A percentile compares a stretch with the other conserved stretches of the same genome.
Evolutionary conservation across 2,113 vertebrate genomes (phyloP).

Genomic region (Gallinago paraguaiae): DNA sequence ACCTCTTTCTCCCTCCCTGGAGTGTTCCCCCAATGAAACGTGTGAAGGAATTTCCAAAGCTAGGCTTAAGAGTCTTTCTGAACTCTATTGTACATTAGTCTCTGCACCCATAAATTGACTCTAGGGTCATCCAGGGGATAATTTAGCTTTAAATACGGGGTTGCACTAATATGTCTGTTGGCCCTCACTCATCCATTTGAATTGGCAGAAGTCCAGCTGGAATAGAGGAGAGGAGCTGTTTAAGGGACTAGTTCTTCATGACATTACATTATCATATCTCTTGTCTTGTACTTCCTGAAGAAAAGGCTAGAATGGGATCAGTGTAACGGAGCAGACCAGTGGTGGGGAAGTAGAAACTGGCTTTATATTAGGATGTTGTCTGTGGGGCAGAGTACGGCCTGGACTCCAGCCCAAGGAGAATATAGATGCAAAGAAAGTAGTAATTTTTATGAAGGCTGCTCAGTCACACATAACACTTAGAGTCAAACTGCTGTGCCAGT

Average conservation of each 20-base stretch:
- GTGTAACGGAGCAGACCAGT: neutral
- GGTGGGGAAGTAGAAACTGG: neutral
- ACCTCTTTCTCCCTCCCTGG: accelerated
- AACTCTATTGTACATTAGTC: conserved; percentile 4
- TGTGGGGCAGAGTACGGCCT: neutral
- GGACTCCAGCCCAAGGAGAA: neutral
- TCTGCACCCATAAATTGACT: conserved; percentile 54
- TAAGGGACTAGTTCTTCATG: neutral
- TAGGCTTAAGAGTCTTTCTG: neutral
- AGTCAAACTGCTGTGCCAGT: neutral
- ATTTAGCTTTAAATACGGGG: conserved; percentile 33
- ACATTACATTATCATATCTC: neutral
- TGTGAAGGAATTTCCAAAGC: neutral
- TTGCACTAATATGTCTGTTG: conserved; percentile 53
- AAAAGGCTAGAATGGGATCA: neutral
- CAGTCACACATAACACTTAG: neutral
- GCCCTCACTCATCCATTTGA: conserved; percentile 41
- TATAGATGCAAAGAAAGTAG: neutral
- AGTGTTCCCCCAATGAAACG: neutral
- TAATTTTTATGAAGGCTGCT: neutral
- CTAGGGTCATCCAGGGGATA: conserved; percentile 52
- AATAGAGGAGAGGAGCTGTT: conserved; percentile 8
- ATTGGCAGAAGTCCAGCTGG: conserved; percentile 48
- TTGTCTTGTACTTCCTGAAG: neutral
- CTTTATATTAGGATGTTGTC: neutral